Evolutionary conservation across 2,797 vertebrate species (phyloP).

Genomic region (Otolemur crassicaudatus): DNA sequence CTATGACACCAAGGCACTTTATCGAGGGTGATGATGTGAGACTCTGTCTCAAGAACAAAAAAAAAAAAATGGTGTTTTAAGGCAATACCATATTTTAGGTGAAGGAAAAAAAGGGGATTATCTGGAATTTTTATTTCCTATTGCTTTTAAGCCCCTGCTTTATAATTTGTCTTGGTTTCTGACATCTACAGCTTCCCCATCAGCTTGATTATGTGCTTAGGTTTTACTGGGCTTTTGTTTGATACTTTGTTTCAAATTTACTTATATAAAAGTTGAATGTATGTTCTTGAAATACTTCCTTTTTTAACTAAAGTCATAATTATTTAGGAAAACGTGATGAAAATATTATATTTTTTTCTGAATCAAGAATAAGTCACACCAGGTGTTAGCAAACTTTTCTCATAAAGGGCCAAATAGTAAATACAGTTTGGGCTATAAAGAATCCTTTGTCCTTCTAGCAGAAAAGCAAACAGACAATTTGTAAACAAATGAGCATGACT

Average conservation of each 20-base stretch:
- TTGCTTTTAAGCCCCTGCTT: background rate
- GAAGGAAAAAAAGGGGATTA: background rate
- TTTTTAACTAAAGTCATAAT: background rate
- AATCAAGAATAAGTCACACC: background rate
- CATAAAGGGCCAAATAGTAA: background rate
- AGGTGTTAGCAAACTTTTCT: background rate
- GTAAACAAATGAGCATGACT: background rate
- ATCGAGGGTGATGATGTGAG: too few species aligned
- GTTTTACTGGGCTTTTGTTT: background rate
- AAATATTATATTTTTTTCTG: background rate
- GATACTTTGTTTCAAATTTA: background rate
- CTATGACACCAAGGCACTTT: too few species aligned
- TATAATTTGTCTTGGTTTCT: background rate
- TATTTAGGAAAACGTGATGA: slow-evolving; percentile 2
- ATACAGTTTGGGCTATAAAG: background rate
- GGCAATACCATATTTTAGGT: background rate
- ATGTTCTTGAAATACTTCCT: background rate
- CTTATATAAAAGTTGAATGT: background rate
- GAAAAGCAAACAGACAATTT: background rate
- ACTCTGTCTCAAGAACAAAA: too few species aligned
- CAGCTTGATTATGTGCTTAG: background rate
- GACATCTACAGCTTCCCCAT: background rate
- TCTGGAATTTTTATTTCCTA: background rate
- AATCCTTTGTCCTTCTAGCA: background rate
- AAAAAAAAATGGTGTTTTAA: background rate